phyloP scores from a whole-genome alignment of 1,140 invertebrate genomes.

The Bombus picipes region DNA sequence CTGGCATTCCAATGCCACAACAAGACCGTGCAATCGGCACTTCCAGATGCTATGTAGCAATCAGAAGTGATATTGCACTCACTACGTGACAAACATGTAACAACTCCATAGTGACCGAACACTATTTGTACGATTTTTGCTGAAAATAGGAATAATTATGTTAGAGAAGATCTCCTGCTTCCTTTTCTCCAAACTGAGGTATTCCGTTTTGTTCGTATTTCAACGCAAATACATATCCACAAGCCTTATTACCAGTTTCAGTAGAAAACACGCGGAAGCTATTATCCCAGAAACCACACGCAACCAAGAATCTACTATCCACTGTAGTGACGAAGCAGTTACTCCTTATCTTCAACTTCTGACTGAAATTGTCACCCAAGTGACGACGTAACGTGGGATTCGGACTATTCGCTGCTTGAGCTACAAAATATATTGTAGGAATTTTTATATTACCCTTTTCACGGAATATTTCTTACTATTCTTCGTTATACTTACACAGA shows the following conservation, averaged over 20 bases:
- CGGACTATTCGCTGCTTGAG: constrained; percentile 87
- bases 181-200: no score
- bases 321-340: constrained; percentile 99
- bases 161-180: not conserved
- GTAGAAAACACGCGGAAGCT: constrained; percentile 99
- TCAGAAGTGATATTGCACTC: constrained; percentile 99
- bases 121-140: constrained; percentile 99
- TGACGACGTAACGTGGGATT: constrained; percentile 89
- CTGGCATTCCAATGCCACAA: constrained; percentile 99
- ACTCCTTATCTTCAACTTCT: constrained; percentile 95
- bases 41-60: constrained; percentile 98
- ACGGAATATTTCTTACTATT: not conserved
- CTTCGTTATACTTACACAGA: constrained; percentile 86
- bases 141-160: constrained; percentile 76
- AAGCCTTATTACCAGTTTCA: constrained; percentile 89
- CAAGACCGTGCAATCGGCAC: constrained; percentile 98
- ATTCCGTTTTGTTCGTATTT: not conserved
- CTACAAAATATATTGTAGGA: constrained; percentile 75
- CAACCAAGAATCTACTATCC: constrained; percentile 97
- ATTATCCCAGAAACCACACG: constrained; percentile 99
- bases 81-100: constrained; percentile 97
- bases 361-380: constrained; percentile 97
- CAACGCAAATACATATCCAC: not conserved
- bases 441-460: not conserved
- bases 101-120: constrained; percentile 99